Conservation (phyloP, 2,113 vertebrate genomes). For the Grammatotria lemairii region DNA sequence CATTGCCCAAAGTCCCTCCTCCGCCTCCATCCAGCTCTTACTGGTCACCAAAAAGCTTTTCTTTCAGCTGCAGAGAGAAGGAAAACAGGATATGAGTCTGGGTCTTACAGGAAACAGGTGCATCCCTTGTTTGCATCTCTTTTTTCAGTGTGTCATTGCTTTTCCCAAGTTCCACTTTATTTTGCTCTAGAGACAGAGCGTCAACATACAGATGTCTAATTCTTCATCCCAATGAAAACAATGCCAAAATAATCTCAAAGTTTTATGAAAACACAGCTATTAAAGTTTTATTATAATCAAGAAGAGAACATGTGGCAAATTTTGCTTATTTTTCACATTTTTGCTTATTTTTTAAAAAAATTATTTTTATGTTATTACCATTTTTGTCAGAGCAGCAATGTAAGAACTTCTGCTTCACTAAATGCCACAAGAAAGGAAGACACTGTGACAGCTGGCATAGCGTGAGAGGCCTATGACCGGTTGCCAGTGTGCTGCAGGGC, state of each 20-base stretch:
- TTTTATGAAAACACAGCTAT: not conserved
- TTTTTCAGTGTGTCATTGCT: not conserved
- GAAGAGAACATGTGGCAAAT: not conserved
- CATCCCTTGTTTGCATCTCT: not conserved
- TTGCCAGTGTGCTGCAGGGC: not conserved
- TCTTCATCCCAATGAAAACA: not conserved
- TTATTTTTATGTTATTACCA: not conserved
- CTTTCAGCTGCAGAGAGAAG: not conserved
- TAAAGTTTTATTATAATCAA: not conserved
- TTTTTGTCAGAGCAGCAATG: not conserved
- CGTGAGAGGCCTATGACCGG: not conserved
- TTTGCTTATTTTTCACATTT: not conserved
- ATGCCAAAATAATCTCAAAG: not conserved
- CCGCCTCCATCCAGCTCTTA: not conserved
- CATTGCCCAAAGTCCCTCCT: not conserved
- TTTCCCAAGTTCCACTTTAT: not conserved
- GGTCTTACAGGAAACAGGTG: slow-evolving; percentile 35
- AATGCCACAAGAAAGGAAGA: not conserved
- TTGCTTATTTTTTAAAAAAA: rapidly evolving
- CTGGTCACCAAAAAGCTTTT: not conserved
- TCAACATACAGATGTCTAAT: not conserved
- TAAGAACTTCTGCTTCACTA: not conserved
- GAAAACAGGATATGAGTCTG: slow-evolving; percentile 26
- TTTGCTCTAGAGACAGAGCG: not conserved
- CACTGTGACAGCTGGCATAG: not conserved